Evolutionary conservation across 2,113 vertebrate species (phyloP).

Genomic region (Syngnathoides biaculeatus): DNA sequence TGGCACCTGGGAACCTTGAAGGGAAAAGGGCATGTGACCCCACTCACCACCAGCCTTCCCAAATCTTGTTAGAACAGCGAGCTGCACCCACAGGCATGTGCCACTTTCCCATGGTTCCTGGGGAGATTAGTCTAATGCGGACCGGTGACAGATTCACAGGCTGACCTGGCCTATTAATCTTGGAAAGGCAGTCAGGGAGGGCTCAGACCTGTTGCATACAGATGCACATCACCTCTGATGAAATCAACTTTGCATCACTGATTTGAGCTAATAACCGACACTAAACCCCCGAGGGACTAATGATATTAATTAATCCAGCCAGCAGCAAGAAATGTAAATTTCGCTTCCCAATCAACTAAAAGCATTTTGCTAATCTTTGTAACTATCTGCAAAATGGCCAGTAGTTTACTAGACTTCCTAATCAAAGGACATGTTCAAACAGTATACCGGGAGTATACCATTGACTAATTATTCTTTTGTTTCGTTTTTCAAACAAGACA

Average conservation of each 20-base stretch:
- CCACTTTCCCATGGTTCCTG: conserved; percentile 69
- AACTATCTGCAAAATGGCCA: background rate
- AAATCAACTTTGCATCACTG: conserved; percentile 69
- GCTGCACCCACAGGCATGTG: conserved; percentile 66
- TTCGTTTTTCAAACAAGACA: background rate
- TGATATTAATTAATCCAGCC: conserved; percentile 26
- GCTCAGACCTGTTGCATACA: conserved; percentile 47
- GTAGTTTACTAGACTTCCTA: no score
- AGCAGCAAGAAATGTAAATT: conserved; percentile 24
- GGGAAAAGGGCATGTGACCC: conserved; percentile 75
- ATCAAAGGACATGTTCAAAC: background rate
- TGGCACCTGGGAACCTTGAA: conserved; percentile 62
- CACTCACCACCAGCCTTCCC: conserved; percentile 65
- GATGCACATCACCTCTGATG: conserved; percentile 60
- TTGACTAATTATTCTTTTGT: no score
- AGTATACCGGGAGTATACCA: background rate
- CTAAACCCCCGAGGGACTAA: conserved; percentile 20
- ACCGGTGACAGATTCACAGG: conserved; percentile 76
- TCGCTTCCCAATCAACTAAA: conserved; percentile 2
- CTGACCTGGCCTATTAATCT: conserved; percentile 72
- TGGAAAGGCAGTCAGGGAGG: conserved; percentile 63
- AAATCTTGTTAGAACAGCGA: conserved; percentile 73
- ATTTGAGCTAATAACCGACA: conserved; percentile 30
- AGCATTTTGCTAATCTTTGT: background rate
- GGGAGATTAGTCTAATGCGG: conserved; percentile 67